A percentile compares a stretch with the other conserved stretches of the same genome.
Evolutionary conservation across 1,140 invertebrate genomes (phyloP).

Genomic region (Leptopilina boulardi): DNA sequence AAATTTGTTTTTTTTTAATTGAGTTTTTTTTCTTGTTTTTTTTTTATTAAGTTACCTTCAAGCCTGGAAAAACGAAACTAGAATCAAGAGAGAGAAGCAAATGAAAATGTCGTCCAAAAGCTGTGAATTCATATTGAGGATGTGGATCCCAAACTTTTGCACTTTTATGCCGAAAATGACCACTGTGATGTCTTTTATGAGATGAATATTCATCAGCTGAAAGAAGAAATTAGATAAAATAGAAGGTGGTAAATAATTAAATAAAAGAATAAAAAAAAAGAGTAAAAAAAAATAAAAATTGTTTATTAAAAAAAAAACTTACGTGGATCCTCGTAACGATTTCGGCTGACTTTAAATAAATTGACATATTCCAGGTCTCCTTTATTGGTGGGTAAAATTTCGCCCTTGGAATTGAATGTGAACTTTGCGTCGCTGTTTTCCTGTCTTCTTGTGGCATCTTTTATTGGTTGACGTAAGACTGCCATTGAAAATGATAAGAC

Average conservation of each 20-base stretch:
- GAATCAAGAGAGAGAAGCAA: conserved; percentile 78
- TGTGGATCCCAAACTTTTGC: conserved; percentile 84
- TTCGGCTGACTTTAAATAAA: conserved; percentile 66
- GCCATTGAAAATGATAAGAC: conserved; percentile 47
- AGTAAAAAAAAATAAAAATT: conserved; percentile 1
- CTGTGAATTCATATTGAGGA: conserved; percentile 82
- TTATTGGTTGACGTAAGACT: conserved; percentile 26
- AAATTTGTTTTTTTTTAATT: background rate
- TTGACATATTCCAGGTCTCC: conserved; percentile 65
- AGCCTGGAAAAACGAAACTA: conserved; percentile 77
- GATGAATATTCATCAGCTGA: conserved; percentile 55
- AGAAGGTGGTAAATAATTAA: conserved; percentile 1
- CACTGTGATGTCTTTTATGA: conserved; percentile 75
- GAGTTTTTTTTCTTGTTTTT: background rate
- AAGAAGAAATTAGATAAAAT: conserved; percentile 37
- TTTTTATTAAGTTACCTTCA: conserved; percentile 69
- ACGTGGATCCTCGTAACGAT: conserved; percentile 71
- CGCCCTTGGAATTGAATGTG: conserved; percentile 51
- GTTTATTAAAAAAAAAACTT: conserved; percentile 53
- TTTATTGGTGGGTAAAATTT: conserved; percentile 55
- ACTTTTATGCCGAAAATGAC: conserved; percentile 80
- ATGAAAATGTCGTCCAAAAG: conserved; percentile 79
- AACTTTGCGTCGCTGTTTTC: conserved; percentile 41
- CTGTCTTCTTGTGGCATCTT: conserved; percentile 32
- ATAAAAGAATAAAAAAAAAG: background rate